These are phyloP conservation scores for Calliopsis andreniformis DNA, from an alignment of 1,140 invertebrate genomes.

Conservation along the genomic window DNA sequence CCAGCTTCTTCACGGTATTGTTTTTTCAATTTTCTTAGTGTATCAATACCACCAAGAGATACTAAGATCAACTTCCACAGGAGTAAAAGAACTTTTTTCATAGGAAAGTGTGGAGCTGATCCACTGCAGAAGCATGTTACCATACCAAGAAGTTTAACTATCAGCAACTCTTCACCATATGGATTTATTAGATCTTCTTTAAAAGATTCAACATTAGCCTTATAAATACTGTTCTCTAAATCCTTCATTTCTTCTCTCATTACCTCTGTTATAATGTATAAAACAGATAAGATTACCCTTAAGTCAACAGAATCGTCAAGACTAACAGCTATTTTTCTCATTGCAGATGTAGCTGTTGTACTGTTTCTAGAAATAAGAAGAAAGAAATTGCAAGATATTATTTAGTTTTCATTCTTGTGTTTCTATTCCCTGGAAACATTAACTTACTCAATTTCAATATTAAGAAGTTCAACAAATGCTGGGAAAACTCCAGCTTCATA, in stretches of 20 bases:
- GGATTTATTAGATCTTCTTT: conserved; percentile 87
- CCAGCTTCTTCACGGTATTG: conserved; percentile 87
- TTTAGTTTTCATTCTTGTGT: too few species aligned
- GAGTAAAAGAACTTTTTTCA: conserved; percentile 98
- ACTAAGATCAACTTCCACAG: conserved; percentile 97
- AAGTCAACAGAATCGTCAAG: conserved; percentile 95
- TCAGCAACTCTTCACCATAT: conserved; percentile 90
- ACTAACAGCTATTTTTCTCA: conserved; percentile 94
- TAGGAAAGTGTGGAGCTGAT: conserved; percentile 96
- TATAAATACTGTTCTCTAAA: conserved; percentile 86
- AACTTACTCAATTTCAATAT: conserved; percentile 95
- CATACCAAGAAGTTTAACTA: conserved; percentile 95
- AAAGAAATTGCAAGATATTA: too few species aligned
- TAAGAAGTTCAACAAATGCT: conserved; percentile 94
- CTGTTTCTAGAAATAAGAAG: conserved; percentile 84
- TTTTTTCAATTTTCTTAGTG: conserved; percentile 88
- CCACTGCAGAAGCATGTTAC: conserved; percentile 97
- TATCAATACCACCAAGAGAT: conserved; percentile 93
- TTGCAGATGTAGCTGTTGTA: conserved; percentile 87
- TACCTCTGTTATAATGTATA: conserved; percentile 97
- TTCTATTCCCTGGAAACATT: background rate
- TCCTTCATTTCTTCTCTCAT: conserved; percentile 87
- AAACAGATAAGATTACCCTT: conserved; percentile 93
- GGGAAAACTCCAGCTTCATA: conserved; percentile 94
- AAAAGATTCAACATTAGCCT: conserved; percentile 88